phyloP scores from a whole-genome alignment of 2,888 invertebrate genomes.

The Oscheius myriophilus region DNA sequence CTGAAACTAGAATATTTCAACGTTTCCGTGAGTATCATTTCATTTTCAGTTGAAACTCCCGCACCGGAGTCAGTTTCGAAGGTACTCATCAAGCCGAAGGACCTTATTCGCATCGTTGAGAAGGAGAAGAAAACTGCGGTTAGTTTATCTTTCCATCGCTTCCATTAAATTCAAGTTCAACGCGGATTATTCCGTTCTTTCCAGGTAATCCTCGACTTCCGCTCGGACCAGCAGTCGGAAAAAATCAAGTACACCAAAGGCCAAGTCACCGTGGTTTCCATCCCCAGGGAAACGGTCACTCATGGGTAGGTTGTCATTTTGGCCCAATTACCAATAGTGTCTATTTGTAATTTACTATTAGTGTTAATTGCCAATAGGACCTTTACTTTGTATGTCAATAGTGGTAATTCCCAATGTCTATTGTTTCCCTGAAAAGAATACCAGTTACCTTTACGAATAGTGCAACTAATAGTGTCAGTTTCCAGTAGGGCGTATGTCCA shows the following conservation, averaged over 20 bases:
- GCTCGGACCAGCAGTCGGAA: conserved; percentile 1
- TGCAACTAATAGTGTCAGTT: too few species aligned
- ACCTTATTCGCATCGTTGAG: conserved; percentile 38
- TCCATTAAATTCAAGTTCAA: not conserved
- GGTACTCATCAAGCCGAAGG: conserved; percentile 35
- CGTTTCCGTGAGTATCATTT: too few species aligned
- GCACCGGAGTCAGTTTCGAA: not conserved
- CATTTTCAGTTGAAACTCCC: not conserved
- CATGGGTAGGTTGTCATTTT: conserved; percentile 8
- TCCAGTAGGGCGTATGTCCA: too few species aligned
- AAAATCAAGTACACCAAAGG: conserved; percentile 9
- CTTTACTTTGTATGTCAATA: too few species aligned
- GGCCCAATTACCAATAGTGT: not conserved
- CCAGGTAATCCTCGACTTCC: conserved; percentile 21
- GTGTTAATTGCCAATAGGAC: too few species aligned
- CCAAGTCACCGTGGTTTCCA: conserved; percentile 12
- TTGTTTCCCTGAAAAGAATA: too few species aligned
- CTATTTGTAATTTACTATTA: too few species aligned
- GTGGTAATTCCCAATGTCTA: too few species aligned
- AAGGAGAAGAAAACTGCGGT: conserved; percentile 27
- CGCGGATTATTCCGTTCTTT: not conserved
- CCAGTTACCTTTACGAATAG: too few species aligned
- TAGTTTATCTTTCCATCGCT: too few species aligned
- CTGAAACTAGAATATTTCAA: too few species aligned
- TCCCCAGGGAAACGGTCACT: conserved; percentile 10